These are phyloP conservation scores for Brevipalpus yothersi DNA, from an alignment of 1,140 invertebrate species.

Conservation along the genomic window DNA sequence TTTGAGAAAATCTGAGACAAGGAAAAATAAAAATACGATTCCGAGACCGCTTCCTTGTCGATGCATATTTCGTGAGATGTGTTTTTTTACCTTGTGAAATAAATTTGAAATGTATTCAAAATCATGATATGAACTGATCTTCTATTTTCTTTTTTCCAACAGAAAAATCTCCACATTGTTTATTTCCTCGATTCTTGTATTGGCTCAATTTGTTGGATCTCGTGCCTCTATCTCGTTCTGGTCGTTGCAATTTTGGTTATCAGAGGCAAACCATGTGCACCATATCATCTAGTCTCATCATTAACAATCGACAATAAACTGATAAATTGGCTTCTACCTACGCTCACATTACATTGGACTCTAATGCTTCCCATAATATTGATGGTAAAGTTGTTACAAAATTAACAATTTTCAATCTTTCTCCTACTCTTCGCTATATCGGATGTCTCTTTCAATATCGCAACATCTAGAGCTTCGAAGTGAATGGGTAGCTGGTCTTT, in stretches of 20 bases:
- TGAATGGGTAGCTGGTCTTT: too few species aligned
- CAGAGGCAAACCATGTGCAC: conserved; percentile 52
- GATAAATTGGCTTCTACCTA: conserved; percentile 25
- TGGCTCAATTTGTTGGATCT: conserved; percentile 60
- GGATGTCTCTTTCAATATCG: too few species aligned
- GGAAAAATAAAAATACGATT: too few species aligned
- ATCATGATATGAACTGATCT: neutral
- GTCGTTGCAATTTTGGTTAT: conserved; percentile 53
- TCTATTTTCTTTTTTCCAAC: neutral
- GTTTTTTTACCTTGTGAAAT: too few species aligned
- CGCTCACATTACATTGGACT: conserved; percentile 67
- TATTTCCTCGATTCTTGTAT: conserved; percentile 60
- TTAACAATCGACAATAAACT: conserved; percentile 18
- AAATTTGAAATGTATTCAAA: too few species aligned
- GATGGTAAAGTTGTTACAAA: conserved; percentile 29
- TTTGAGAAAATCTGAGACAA: too few species aligned
- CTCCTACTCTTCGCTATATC: too few species aligned
- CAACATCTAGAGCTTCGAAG: too few species aligned
- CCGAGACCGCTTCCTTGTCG: too few species aligned
- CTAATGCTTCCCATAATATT: conserved; percentile 48
- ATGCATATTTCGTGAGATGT: too few species aligned
- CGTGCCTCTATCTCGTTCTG: conserved; percentile 45
- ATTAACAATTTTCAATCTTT: too few species aligned
- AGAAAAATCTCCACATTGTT: conserved; percentile 55
- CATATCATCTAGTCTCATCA: conserved; percentile 48